A percentile compares a stretch with the other conserved stretches of the same genome.
These are phyloP conservation scores for Euclidia mi DNA, from an alignment of 2,888 invertebrate species.

Conservation along the genomic window DNA sequence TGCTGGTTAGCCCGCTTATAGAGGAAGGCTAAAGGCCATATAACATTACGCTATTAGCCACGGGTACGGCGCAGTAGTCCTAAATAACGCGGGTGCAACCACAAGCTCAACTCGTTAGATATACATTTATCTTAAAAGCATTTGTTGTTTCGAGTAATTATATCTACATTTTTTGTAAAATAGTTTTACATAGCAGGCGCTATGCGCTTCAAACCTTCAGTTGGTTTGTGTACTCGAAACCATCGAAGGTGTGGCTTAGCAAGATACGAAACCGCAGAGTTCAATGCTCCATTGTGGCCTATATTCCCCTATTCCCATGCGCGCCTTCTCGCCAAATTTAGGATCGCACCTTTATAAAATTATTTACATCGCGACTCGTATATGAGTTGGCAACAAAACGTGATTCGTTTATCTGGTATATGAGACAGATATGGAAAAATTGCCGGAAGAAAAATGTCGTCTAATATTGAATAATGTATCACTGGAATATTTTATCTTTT, in stretches of 20 bases:
- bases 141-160: too few relatives aligned
- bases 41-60: too few relatives aligned
- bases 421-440: constrained; percentile 9
- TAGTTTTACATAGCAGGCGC: too few relatives aligned
- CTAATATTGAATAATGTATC: constrained; percentile 10
- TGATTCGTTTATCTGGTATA: constrained; percentile 29
- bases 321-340: constrained; percentile 16
- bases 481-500: constrained; percentile 4
- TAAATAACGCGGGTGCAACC: too few relatives aligned
- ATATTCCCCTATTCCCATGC: constrained; percentile 20
- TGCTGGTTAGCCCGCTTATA: too few relatives aligned
- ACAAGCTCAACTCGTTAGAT: too few relatives aligned
- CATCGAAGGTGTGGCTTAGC: background rate
- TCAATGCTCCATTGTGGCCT: constrained; percentile 14
- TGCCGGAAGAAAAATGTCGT: constrained; percentile 5
- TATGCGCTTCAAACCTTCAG: too few relatives aligned
- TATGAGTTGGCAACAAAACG: constrained; percentile 28
- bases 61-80: too few relatives aligned
- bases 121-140: too few relatives aligned
- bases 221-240: too few relatives aligned
- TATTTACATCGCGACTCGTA: constrained; percentile 21
- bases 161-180: too few relatives aligned
- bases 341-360: constrained; percentile 27
- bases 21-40: too few relatives aligned
- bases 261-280: background rate